Evolutionary conservation across 1,140 invertebrate species (phyloP), one percentile per base, ranked within the genome.

Genomic region (Notospermus geniculatus): DNA sequence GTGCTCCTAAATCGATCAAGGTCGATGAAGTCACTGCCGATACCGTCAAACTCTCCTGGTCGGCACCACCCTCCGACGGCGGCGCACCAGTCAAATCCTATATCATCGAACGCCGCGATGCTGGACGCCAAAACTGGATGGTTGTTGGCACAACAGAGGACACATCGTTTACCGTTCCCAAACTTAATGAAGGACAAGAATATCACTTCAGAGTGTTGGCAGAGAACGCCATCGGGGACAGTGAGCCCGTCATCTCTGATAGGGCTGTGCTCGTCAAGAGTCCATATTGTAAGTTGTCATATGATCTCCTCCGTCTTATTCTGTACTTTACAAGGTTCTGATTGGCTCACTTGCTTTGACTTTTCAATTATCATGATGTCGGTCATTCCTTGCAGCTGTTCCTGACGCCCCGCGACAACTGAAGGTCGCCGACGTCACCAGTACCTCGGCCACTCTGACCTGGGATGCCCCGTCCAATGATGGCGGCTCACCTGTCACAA

Each of bases 161-260:
- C 11, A 66, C 62, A 22, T 68, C 81, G 88, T 88, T 94, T 63
- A 95, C 87, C 58, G 94, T 97, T 75, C 89, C 92, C 56, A 89
- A 92, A 66, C 92, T 99, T 17, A 87, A 89, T 53, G 73, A 68
- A 80, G 88, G 11, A 86, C 90, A 61, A 89, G 92, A 25, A 87
- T 98, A 98, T 75, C 92, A 97, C 79, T 98, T 99, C 86, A 86
- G 95, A 62, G 90, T 99, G 0, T 77, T 81, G 46, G 96, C 96
- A 32, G 73, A 70, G 52, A 99, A 99, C 80, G 93, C 93, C 7
- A 93, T 94, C 53, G 96, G 77, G 43, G 55, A 60, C 32, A 75
- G 75, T 61, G 67, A 72, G 65, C 90, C 92, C 39, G n/a, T 52
- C 22, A n/a, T 27, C 13, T 19, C 43, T 25, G 39, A n/a, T 5